Evolutionary conservation across 2,797 vertebrate species (phyloP).

Genomic region (Propithecus perrieri): DNA sequence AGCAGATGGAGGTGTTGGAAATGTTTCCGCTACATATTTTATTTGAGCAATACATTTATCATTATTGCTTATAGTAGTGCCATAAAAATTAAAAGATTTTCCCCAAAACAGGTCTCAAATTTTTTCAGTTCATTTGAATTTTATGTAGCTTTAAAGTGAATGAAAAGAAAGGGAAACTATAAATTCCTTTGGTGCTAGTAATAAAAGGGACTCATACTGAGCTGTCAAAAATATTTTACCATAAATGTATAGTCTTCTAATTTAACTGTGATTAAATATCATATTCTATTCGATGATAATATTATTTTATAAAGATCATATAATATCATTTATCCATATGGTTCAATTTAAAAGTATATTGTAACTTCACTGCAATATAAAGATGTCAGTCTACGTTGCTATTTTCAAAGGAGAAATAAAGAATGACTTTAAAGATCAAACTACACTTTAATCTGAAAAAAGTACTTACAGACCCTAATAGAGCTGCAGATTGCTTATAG

Average conservation of each 20-base stretch:
- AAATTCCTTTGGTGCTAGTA: not conserved
- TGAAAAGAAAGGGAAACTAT: not conserved
- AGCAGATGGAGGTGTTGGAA: constrained; percentile 42
- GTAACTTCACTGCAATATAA: not conserved
- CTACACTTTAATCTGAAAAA: not conserved
- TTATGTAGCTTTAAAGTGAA: not conserved
- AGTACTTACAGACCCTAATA: not conserved
- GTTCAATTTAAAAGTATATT: not conserved
- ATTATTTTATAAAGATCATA: not conserved
- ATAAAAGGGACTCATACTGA: not conserved
- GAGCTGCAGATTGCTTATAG: not conserved
- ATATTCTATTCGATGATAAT: not conserved
- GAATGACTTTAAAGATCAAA: not conserved
- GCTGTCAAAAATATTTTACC: not conserved
- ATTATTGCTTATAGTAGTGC: constrained; percentile 37
- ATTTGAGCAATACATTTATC: constrained; percentile 50
- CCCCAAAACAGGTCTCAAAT: constrained; percentile 1
- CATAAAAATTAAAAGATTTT: constrained; percentile 55
- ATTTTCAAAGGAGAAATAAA: constrained; percentile 32
- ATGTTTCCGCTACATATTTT: constrained; percentile 46
- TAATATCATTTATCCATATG: not conserved
- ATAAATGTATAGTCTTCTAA: not conserved
- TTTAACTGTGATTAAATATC: not conserved
- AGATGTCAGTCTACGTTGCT: not conserved
- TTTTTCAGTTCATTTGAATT: not conserved